Base-by-base conservation (phyloP, 37 sponge, comb jelly and placozoan species). In the Trichoplax adhaerens region DNA sequence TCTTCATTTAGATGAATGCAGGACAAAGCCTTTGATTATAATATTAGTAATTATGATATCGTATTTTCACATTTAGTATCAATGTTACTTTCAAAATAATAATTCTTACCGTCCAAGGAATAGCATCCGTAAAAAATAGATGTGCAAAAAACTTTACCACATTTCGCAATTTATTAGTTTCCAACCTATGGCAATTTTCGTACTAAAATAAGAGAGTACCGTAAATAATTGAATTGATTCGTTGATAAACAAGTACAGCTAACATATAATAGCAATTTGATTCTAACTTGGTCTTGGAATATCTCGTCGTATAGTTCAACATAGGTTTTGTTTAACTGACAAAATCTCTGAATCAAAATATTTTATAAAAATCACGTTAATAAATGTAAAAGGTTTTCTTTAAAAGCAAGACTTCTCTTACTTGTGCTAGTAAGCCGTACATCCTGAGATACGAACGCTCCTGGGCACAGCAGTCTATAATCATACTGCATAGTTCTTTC, bases 131-230 rank as follows among this genome's bases (percentile, higher is more conserved):
- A 76, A 85, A 92, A 68, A 92, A 83, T 68, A 97, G 66, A 56
- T 92, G 90, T 0, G 87, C 87, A 83, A 86, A 97, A 62, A 89
- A 86, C 72, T 86, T 83, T 58, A 86, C 87, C 50, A 86, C 84
- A 78, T 97, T 97, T 46, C 99, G 80, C 48, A 97, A 78, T 75
- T 92, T 97, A 76, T 88, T 93, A 6, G 99, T 92, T 73, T 97
- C 99, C 76, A 92, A 72, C 10, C 99, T 82, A 64, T 97, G 99
- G 12, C 88, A 81, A 52, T 87, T 89, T 54, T 85, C 76, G 67
- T 89, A 97, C 82, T 90, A 55, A 4, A 7, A 6, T 67, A 8
- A 57, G 65, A 71, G 12, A 47, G 29, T 29, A 29, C 29, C 29
- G 29, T 29, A 60, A 12, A 12, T 60, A 12, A 60, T 60, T 12